phyloP scores from a whole-genome alignment of 1,140 invertebrate genomes.

The Ips typographus region DNA sequence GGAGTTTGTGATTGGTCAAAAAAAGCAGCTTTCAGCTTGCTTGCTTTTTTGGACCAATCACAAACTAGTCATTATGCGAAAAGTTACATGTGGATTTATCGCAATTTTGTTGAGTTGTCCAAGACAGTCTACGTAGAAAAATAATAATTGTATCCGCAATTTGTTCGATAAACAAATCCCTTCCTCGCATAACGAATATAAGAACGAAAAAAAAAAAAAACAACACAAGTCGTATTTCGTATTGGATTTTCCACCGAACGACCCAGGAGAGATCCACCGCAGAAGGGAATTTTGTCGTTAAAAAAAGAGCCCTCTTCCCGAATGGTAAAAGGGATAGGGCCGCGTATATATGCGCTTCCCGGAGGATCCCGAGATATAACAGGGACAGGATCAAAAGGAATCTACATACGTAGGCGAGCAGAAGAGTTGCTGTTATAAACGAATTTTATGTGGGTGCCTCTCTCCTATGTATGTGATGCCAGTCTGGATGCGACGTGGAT shows the following conservation, averaged over 20 bases:
- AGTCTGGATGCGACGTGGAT: constrained; percentile 36
- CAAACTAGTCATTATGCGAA: too few species aligned
- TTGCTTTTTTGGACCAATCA: too few species aligned
- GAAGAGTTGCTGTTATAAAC: constrained; percentile 38
- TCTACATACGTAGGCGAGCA: constrained; percentile 34
- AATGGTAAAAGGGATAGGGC: constrained; percentile 33
- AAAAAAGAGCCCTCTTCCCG: constrained; percentile 31
- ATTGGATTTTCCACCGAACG: constrained; percentile 35
- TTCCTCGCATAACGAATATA: constrained; percentile 9
- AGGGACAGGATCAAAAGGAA: constrained; percentile 35
- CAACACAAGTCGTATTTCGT: constrained; percentile 28
- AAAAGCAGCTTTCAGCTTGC: too few species aligned
- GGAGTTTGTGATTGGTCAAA: too few species aligned
- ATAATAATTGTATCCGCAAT: not conserved
- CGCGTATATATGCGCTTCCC: constrained; percentile 34
- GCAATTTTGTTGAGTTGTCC: too few species aligned
- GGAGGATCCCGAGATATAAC: constrained; percentile 30
- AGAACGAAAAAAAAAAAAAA: constrained; percentile 21
- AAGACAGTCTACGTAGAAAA: too few species aligned
- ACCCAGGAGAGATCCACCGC: constrained; percentile 24
- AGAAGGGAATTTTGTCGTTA: constrained; percentile 31
- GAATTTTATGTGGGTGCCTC: constrained; percentile 35
- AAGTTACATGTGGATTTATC: too few species aligned
- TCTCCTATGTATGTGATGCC: constrained; percentile 34
- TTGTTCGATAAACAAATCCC: constrained; percentile 34